Percentiles rank a stretch among this genome's conserved stretches.
Conservation (phyloP, 2,797 vertebrate species). For the Poeciliopsis gracilis region DNA sequence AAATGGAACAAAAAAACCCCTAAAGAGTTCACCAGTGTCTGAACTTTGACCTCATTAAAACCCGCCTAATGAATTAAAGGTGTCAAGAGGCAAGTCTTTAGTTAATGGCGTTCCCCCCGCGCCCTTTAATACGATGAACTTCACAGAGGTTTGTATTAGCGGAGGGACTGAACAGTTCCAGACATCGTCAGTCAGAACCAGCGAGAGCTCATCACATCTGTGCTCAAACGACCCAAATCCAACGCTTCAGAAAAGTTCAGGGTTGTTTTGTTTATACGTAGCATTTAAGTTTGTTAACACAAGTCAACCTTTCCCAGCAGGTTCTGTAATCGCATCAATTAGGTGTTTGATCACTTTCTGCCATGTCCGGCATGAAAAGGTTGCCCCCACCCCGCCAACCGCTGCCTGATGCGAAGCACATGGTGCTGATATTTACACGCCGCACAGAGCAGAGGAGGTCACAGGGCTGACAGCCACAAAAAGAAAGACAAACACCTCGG, state of each 20-base stretch:
- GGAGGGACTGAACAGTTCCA: background rate
- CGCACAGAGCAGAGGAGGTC: slow-evolving; percentile 24
- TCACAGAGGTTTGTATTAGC: background rate
- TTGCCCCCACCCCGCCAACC: slow-evolving; percentile 10
- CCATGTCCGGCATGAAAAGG: slow-evolving; percentile 19
- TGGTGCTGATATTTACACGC: slow-evolving; percentile 29
- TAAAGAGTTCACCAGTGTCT: background rate
- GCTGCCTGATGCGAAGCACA: slow-evolving; percentile 27
- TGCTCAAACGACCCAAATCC: background rate
- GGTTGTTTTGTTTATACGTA: background rate
- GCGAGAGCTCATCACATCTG: background rate
- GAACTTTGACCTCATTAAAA: slow-evolving; percentile 1
- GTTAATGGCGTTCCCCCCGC: background rate
- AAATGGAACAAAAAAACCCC: background rate
- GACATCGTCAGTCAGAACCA: background rate
- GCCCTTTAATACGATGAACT: background rate
- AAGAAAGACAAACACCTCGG: slow-evolving; percentile 24
- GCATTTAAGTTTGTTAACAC: background rate
- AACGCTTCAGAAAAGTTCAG: background rate
- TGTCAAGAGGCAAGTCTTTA: background rate
- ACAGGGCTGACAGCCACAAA: slow-evolving; percentile 26
- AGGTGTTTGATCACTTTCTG: background rate
- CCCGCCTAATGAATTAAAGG: background rate
- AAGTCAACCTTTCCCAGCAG: slow-evolving; percentile 9
- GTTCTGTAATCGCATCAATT: slow-evolving; percentile 25